Percentiles rank a stretch among this genome's conserved stretches.
Conservation (phyloP, 2,888 invertebrate species). For the Stenoptilia bipunctidactyla region DNA sequence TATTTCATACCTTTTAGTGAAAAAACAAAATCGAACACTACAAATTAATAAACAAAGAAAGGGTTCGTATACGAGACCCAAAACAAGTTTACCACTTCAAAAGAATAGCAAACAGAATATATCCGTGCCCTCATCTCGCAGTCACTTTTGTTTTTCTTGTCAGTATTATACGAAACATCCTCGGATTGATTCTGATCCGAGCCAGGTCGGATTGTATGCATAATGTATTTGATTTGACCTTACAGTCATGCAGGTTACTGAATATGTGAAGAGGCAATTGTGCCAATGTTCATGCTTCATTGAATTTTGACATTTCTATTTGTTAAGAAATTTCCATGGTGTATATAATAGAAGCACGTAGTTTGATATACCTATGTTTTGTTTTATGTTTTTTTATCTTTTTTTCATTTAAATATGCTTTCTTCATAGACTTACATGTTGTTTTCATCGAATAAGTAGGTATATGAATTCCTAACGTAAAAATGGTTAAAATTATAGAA, state of each 20-base stretch:
- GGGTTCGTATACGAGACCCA: background rate
- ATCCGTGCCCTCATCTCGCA: constrained; percentile 28
- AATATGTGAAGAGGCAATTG: constrained; percentile 25
- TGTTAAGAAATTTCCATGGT: too few species aligned
- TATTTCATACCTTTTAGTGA: too few species aligned
- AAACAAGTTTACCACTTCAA: constrained; percentile 3
- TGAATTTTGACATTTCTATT: constrained; percentile 6
- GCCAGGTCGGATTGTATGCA: constrained; percentile 41
- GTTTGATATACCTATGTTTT: too few species aligned
- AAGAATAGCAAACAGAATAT: constrained; percentile 17
- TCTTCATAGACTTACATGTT: too few species aligned
- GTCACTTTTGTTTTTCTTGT: constrained; percentile 31
- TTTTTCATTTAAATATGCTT: too few species aligned
- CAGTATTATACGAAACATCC: constrained; percentile 34
- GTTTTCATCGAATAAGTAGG: too few species aligned
- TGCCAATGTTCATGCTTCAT: constrained; percentile 2
- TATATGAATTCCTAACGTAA: too few species aligned
- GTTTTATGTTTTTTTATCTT: too few species aligned
- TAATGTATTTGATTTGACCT: constrained; percentile 43
- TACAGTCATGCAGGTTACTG: constrained; percentile 28
- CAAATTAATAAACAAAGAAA: background rate
- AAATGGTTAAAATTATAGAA: too few species aligned
- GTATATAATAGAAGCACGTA: too few species aligned
- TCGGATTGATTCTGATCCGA: constrained; percentile 47
- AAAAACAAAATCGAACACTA: too few species aligned